Evolutionary conservation across 2,113 vertebrate genomes (phyloP).

Genomic region (Cathartes aura): DNA sequence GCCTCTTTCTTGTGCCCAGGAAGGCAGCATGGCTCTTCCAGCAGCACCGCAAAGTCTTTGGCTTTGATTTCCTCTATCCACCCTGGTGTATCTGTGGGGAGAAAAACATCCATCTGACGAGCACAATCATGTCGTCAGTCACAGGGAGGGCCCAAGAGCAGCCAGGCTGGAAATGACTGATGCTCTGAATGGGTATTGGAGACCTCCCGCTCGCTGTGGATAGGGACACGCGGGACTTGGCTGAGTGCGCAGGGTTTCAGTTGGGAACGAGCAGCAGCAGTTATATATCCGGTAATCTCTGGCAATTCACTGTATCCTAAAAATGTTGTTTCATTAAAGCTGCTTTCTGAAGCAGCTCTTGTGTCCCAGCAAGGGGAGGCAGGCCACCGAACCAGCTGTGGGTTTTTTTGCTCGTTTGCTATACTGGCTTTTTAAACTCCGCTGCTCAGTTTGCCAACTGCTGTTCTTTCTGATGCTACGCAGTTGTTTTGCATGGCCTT

Average conservation of each 20-base stretch:
- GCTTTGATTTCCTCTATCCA: background rate
- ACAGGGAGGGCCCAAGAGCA: background rate
- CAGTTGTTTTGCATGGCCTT: constrained; percentile 79
- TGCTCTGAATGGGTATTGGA: background rate
- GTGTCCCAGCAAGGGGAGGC: background rate
- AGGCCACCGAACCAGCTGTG: constrained; percentile 66
- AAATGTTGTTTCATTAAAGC: background rate
- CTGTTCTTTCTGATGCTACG: constrained; percentile 75
- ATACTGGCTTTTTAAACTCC: constrained; percentile 60
- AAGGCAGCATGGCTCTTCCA: background rate
- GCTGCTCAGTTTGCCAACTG: constrained; percentile 72
- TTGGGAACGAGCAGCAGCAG: background rate
- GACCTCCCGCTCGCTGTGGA: background rate
- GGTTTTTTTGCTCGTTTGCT: constrained; percentile 61
- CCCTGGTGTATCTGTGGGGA: background rate
- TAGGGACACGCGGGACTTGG: background rate
- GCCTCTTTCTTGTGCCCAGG: background rate
- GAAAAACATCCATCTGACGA: background rate
- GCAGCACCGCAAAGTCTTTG: background rate
- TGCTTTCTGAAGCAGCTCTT: constrained; percentile 18
- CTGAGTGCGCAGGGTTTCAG: background rate
- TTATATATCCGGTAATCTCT: constrained; percentile 26
- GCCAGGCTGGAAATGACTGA: background rate
- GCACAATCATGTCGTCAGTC: fast-evolving
- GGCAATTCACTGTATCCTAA: constrained; percentile 23